phyloP scores from a whole-genome alignment of 2,888 invertebrate genomes.

The Leptinotarsa haldemani region DNA sequence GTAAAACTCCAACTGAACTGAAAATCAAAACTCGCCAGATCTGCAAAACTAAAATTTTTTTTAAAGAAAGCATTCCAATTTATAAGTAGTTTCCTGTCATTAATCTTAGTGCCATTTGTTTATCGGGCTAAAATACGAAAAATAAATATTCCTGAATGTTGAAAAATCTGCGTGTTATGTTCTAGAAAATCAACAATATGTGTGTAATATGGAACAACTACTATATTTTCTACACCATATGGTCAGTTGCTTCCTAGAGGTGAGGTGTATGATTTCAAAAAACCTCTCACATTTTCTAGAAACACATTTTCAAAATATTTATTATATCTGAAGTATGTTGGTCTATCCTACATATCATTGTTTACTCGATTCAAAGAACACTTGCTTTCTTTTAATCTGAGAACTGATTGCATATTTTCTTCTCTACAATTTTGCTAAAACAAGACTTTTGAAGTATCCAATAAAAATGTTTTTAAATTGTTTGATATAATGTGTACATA shows the following conservation, averaged over 20 bases:
- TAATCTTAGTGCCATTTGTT: slow-evolving; percentile 60
- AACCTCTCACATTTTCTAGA: background rate
- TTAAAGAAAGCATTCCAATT: slow-evolving; percentile 56
- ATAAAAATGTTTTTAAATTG: slow-evolving; percentile 18
- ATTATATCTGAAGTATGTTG: background rate
- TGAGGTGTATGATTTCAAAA: background rate
- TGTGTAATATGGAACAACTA: slow-evolving; percentile 8
- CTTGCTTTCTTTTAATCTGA: slow-evolving; percentile 6
- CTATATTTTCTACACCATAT: slow-evolving; percentile 30
- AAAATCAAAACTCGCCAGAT: slow-evolving; percentile 42
- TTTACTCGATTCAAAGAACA: background rate
- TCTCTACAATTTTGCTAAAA: background rate
- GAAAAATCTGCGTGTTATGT: background rate
- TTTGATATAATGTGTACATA: slow-evolving; percentile 51
- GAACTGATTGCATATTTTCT: background rate
- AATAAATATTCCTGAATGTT: background rate
- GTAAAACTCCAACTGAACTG: slow-evolving; percentile 36
- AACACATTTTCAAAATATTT: background rate
- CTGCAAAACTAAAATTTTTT: slow-evolving; percentile 40
- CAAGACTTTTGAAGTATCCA: slow-evolving; percentile 2
- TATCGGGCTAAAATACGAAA: slow-evolving; percentile 51
- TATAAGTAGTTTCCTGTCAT: slow-evolving; percentile 52
- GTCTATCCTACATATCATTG: background rate
- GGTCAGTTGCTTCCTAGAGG: slow-evolving; percentile 51
- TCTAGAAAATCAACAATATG: slow-evolving; percentile 4